Evolutionary conservation across 2,888 invertebrate species (phyloP), one percentile per base, ranked within the genome.

Genomic region (Drepanosiphum platanoidis): DNA sequence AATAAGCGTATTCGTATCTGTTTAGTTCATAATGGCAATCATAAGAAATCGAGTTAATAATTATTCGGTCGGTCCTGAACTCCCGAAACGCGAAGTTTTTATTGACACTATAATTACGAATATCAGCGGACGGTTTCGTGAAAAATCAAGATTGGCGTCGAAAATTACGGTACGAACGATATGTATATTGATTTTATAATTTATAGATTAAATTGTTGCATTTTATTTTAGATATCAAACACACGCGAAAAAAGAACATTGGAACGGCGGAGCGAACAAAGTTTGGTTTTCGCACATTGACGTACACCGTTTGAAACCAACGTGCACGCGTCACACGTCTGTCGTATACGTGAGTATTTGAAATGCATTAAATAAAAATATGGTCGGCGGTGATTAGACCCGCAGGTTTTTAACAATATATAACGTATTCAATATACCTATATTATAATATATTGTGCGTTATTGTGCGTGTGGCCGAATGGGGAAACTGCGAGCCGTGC

Each of bases 311-410:
- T n/a, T n/a, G n/a, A 64, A 11, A 75, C 75, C 34, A 58, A 27
- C 61, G 61, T n/a, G n/a, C n/a, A 61, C 27, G 27, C 27, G 1
- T 0, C 46, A 18, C 42, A 27, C 61, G 27, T 2, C 5, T 5
- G n/a, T 27, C 22, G 9, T 13, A 64, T n/a, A n/a, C n/a, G 78
- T 32, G 52, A 66, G 78, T 52, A 70, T 80, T 80, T 36, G 68
- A 80, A 80, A 80, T 27, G 18, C 34, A 58, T 80, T 79, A 79
- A 70, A 52, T 70, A 52, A 70, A 80, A n/a, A n/a, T n/a, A n/a
- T 58, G 70, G n/a, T n/a, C 46, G 22, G 46, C 70, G 70, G 80
- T 70, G 79, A 80, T 80, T 82, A 82, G 61, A 42, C n/a, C 70
- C 13, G 58, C 4, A 52, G 68, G 79, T 52, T 78, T 64, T 64